Evolutionary conservation across 23 tunicate genomes (phyloP).

Genomic region (Halocynthia roretzi): DNA sequence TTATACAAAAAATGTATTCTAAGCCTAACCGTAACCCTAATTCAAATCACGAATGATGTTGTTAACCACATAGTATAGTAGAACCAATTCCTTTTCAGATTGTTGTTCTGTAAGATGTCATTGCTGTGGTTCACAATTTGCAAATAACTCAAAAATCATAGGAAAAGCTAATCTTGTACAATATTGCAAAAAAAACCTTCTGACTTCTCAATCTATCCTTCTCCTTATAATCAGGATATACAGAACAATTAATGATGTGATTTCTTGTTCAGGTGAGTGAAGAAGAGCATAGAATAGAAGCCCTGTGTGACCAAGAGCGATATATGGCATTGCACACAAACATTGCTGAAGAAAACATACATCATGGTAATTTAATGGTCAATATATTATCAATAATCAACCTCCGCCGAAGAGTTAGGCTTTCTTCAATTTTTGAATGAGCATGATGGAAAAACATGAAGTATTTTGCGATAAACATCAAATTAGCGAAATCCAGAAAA

Average conservation of each 20-base stretch:
- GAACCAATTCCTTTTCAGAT: too few species aligned
- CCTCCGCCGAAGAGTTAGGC: not conserved
- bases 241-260: not conserved
- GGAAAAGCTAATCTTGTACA: too few species aligned
- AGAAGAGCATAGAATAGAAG: conserved; percentile 69
- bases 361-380: conserved; percentile 45
- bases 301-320: conserved; percentile 67
- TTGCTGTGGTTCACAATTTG: too few species aligned
- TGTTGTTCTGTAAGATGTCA: too few species aligned
- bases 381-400: too few species aligned
- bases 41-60: too few species aligned
- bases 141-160: too few species aligned
- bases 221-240: not conserved
- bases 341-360: conserved; percentile 55
- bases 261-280: conserved; percentile 43
- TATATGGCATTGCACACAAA: conserved; percentile 57
- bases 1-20: too few species aligned
- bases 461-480: not conserved
- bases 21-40: too few species aligned
- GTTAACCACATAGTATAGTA: too few species aligned
- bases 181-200: too few species aligned
- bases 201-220: too few species aligned
- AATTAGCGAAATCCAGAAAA: not conserved
- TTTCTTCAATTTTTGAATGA: not conserved
- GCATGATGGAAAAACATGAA: not conserved